Percentiles rank a stretch among this genome's conserved stretches.
Conservation (phyloP, 2,113 vertebrate genomes). For the Sinocyclocheilus rhinocerous region DNA sequence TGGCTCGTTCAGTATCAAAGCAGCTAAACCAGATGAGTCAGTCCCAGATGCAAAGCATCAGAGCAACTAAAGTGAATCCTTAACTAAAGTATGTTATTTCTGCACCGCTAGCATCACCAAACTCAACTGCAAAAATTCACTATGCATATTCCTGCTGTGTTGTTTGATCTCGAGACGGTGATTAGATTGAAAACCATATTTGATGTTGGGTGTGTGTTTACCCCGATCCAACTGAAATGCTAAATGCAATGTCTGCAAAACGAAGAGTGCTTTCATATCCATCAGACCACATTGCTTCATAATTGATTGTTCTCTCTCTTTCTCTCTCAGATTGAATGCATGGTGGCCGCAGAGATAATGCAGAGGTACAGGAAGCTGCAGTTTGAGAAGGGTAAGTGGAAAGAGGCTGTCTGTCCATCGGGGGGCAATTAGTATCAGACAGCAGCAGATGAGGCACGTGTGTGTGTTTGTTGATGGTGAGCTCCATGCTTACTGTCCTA, state of each 20-base stretch:
- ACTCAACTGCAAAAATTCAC: background rate
- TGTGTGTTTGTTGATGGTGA: constrained; percentile 31
- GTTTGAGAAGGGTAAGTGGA: constrained; percentile 91
- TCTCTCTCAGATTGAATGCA: constrained; percentile 89
- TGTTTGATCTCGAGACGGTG: background rate
- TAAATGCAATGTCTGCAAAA: background rate
- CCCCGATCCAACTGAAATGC: background rate
- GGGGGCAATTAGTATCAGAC: constrained; percentile 8
- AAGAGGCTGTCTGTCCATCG: constrained; percentile 26
- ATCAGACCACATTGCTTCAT: background rate
- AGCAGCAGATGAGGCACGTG: constrained; percentile 14
- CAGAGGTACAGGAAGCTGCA: constrained; percentile 96
- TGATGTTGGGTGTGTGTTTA: background rate
- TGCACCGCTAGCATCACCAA: background rate
- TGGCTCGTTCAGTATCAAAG: constrained; percentile 11
- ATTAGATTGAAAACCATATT: background rate
- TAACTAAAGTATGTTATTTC: background rate
- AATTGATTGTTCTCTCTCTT: background rate
- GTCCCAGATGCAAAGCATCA: background rate
- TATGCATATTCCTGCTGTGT: background rate
- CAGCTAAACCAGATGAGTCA: constrained; percentile 1
- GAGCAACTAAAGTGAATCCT: background rate
- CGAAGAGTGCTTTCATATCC: background rate
- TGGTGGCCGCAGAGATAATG: constrained; percentile 96
- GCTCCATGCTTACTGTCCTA: constrained; percentile 21